phyloP scores from a whole-genome alignment of 2,113 vertebrate species.

The Plectropomus leopardus region DNA sequence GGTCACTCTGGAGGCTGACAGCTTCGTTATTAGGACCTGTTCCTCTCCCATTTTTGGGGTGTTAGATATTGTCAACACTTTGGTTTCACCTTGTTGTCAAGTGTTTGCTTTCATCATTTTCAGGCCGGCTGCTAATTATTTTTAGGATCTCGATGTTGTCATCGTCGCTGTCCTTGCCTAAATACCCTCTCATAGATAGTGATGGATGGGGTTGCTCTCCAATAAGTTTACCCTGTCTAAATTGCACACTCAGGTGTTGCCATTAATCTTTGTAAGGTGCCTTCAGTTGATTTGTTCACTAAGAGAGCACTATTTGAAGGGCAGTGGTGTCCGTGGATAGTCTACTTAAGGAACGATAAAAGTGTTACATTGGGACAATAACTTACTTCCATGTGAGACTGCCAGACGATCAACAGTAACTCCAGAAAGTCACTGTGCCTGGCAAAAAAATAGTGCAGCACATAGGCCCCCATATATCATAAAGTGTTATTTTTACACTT shows the following conservation, averaged over 20 bases:
- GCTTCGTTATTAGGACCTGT: not conserved
- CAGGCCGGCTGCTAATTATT: slow-evolving; percentile 34
- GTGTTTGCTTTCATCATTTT: slow-evolving; percentile 8
- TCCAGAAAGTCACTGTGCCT: not conserved
- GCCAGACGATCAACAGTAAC: not conserved
- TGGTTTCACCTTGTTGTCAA: slow-evolving; percentile 34
- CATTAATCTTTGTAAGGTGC: slow-evolving; percentile 49
- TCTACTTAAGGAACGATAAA: not conserved
- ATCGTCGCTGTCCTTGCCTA: slow-evolving; percentile 21
- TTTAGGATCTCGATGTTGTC: not conserved
- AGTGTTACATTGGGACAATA: not conserved
- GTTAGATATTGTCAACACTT: not conserved
- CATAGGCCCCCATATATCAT: not conserved
- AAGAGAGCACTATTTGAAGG: not conserved
- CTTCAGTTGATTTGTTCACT: slow-evolving; percentile 27
- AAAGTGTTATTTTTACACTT: too few relatives aligned
- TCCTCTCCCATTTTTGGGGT: not conserved
- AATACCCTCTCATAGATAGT: slow-evolving; percentile 24
- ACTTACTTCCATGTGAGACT: not conserved
- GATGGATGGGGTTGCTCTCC: slow-evolving; percentile 50
- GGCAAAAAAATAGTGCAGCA: not conserved
- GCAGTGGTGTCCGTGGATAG: not conserved
- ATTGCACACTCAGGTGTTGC: slow-evolving; percentile 38
- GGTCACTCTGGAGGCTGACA: not conserved
- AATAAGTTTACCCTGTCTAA: slow-evolving; percentile 44